Percentiles rank a stretch among this genome's conserved stretches.
These are phyloP conservation scores for Graphium colonna DNA, from an alignment of 2,888 invertebrate genomes.

Conservation along the genomic window DNA sequence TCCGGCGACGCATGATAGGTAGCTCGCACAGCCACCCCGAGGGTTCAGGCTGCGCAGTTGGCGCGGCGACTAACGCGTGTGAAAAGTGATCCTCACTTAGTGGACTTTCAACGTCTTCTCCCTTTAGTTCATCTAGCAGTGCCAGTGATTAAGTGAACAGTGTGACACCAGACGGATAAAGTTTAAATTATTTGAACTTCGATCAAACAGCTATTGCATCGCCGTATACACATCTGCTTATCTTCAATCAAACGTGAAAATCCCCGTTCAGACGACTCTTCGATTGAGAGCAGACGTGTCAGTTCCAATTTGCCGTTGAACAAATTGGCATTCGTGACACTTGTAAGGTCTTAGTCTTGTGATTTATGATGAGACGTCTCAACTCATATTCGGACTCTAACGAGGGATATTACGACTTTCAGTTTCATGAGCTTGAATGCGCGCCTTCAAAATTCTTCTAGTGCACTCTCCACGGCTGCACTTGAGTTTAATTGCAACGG, in stretches of 20 bases:
- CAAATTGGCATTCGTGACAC: conserved; percentile 45
- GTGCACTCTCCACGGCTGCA: conserved; percentile 10
- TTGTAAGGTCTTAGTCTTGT: conserved; percentile 40
- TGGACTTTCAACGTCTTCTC: conserved; percentile 1
- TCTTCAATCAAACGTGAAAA: conserved; percentile 37
- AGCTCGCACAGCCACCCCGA: conserved; percentile 11
- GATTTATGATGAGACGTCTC: conserved; percentile 41
- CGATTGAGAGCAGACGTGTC: conserved; percentile 54
- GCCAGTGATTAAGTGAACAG: conserved; percentile 4
- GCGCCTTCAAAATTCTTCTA: conserved; percentile 8
- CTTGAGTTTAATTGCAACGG: conserved; percentile 42
- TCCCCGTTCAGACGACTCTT: conserved; percentile 39
- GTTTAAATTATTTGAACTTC: neutral
- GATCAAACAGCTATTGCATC: conserved; percentile 1
- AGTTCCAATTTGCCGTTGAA: conserved; percentile 47
- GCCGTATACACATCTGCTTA: conserved; percentile 19
- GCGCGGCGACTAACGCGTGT: conserved; percentile 23
- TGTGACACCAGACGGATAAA: conserved; percentile 1
- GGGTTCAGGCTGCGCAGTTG: neutral
- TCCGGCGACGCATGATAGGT: conserved; percentile 28
- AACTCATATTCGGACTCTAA: conserved; percentile 32
- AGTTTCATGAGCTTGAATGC: neutral
- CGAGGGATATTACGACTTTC: conserved; percentile 33
- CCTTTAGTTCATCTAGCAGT: neutral
- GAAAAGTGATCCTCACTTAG: conserved; percentile 24